phyloP scores from a whole-genome alignment of 2,888 invertebrate genomes.

The Plutella xylostella region DNA sequence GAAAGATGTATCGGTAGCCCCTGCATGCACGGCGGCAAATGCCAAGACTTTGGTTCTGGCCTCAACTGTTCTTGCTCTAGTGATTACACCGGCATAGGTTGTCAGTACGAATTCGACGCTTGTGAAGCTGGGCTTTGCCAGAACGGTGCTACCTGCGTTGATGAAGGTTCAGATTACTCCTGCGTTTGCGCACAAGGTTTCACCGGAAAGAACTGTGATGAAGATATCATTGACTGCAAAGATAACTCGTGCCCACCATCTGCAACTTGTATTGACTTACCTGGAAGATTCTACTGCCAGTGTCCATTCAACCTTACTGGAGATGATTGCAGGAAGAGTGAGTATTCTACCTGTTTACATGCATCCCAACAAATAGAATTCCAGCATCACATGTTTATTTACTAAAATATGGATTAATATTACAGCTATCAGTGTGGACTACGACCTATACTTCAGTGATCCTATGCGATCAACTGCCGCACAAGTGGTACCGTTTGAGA shows the following conservation, averaged over 20 bases:
- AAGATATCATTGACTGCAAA: constrained; percentile 91
- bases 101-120: constrained; percentile 94
- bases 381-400: not conserved
- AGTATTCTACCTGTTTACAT: constrained; percentile 30
- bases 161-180: constrained; percentile 85
- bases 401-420: constrained; percentile 23
- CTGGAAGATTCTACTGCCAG: constrained; percentile 92
- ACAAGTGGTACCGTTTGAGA: constrained; percentile 91
- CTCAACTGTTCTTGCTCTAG: constrained; percentile 92
- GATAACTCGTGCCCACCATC: constrained; percentile 95
- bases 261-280: constrained; percentile 91
- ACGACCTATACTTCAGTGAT: constrained; percentile 96
- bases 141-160: constrained; percentile 93
- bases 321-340: constrained; percentile 95
- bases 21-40: constrained; percentile 96
- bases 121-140: constrained; percentile 91
- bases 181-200: constrained; percentile 88
- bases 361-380: too few species aligned
- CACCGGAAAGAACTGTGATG: constrained; percentile 87
- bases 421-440: constrained; percentile 97
- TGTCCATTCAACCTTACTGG: constrained; percentile 98
- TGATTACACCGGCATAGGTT: constrained; percentile 89
- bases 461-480: constrained; percentile 91
- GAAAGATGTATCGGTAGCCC: constrained; percentile 94
- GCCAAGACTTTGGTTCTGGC: constrained; percentile 95